Evolutionary conservation across 2,797 vertebrate species (phyloP).

Genomic region (Myotis planiceps): DNA sequence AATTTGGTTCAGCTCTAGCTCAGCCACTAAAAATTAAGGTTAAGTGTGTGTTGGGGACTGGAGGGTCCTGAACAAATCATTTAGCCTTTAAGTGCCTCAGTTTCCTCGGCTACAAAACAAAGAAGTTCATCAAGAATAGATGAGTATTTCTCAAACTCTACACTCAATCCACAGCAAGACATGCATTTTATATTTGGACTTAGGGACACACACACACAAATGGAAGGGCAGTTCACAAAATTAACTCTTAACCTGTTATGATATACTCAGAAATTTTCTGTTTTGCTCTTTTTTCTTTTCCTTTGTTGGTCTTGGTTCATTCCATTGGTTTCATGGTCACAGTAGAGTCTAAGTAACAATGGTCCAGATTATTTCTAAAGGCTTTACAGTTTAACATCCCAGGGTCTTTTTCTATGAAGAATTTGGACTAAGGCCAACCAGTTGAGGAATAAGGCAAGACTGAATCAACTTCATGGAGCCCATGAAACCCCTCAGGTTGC

Average conservation of each 20-base stretch:
- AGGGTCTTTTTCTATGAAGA: not conserved
- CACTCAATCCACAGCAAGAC: not conserved
- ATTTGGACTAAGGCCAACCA: not conserved
- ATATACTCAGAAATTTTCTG: not conserved
- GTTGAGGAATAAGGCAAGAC: not conserved
- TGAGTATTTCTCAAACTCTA: not conserved
- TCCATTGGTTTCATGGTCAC: not conserved
- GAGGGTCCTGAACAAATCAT: not conserved
- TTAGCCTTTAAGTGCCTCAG: not conserved
- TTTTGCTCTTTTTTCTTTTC: not conserved
- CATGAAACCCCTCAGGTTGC: not conserved
- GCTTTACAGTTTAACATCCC: not conserved
- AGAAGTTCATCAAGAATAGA: not conserved
- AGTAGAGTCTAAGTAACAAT: not conserved
- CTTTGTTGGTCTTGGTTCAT: constrained; percentile 4
- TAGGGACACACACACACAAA: not conserved
- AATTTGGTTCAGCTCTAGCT: not conserved
- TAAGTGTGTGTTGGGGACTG: not conserved
- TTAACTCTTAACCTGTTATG: not conserved
- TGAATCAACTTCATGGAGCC: not conserved
- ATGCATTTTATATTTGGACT: not conserved
- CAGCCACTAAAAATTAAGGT: not conserved
- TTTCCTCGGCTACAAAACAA: not conserved
- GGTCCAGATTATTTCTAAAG: not conserved
- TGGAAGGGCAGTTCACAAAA: not conserved